Base-by-base conservation (phyloP, 2,113 vertebrate genomes). In the Spea bombifrons region DNA sequence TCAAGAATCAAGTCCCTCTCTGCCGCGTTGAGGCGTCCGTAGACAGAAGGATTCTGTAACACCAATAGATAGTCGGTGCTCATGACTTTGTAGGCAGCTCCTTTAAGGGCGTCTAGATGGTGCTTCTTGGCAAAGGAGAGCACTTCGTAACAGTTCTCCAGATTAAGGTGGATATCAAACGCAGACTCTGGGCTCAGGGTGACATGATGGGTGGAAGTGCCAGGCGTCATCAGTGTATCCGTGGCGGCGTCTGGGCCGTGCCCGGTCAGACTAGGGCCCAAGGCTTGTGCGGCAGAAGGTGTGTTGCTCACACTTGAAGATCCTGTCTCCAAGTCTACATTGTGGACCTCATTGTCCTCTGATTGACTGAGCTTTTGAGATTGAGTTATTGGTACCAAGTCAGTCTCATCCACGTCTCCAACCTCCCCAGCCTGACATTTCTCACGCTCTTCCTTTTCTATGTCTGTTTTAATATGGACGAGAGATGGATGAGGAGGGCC, bases 11-110 rank as follows among this genome's bases (percentile, higher is more conserved):
- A 85, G 9, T 97, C 94, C 49, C 95, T 80, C 87, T 98, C 95
- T 0, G 85, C 53, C 0, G 93, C 94, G 0, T 91, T 94, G 80
- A 99, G 92, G 46, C 65, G 73, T 10, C 94, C 73, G 0, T 94
- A 97, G 86, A 97, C 85, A 46, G 84, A 86, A 0, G 93, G 90
- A 61, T 90, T 95, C 78, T 86, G 87, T 17, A 99, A 90, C 10
- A 96, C 95, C 73, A 96, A 94, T 1, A 98, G 88, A 77, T 96
- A 98, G 88, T 98, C 95, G 84, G 94, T 89, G 0, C 96, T 97
- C 96, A 99, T 95, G 67, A 96, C 91, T 78, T 83, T 86, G 75
- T 92, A 94, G 74, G 92, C 94, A 0, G 94, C 92, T 47, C 93
- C 86, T 81, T 86, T 90, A 50, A 94, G 85, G 2, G 73, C 64